Base-by-base conservation (phyloP, 1,140 invertebrate genomes). In the Campoletis sonorensis region DNA sequence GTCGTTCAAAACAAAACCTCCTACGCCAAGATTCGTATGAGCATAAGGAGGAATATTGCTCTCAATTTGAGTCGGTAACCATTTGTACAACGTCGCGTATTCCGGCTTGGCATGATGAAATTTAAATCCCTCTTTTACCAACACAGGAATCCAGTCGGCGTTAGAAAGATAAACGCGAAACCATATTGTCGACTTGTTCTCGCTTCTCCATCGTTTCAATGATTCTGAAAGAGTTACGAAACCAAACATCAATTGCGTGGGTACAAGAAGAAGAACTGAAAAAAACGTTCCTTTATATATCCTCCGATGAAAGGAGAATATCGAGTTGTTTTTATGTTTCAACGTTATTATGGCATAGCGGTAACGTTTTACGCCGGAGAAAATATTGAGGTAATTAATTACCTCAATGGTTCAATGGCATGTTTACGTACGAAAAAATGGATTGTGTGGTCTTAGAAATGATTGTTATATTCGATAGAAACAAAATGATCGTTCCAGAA, bases 1-100 rank as follows among this genome's bases (percentile, higher is more conserved):
- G 1, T 95, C 93, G 87, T 98, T 97, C 18, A 97, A 93, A 8
- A 98, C 96, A 85, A 98, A 93, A 1, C 95, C 97, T 49, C 96
- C 97, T n/a, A 97, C 96, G 77, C 97, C 97, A 64, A 98, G 87
- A 90, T 96, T 95, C 37, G 97, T 98, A 88, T 98, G 97, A 7
- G 96, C 95, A 90, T 95, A 97, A 51, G 94, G 94, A 49, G 97
- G 97, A 78, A 98, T 90, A 87, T 96, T 96, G 82, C 92, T 94
- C 18, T 89, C 85, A 89, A 95, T 94, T 75, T 93, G 87, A 73
- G 82, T 92, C 11, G 95, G 94, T 64, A 98, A 90, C 97, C 97
- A 98, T 87, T 94, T 94, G 85, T 95, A 96, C 92, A 98, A 93
- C 91, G 95, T 95, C 0, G 97, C 95, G 90, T 95, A 96, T 21